Percentiles rank a stretch among this genome's conserved stretches.
Conservation (phyloP, 2,888 invertebrate species). For the Cataglyphis albicans region DNA sequence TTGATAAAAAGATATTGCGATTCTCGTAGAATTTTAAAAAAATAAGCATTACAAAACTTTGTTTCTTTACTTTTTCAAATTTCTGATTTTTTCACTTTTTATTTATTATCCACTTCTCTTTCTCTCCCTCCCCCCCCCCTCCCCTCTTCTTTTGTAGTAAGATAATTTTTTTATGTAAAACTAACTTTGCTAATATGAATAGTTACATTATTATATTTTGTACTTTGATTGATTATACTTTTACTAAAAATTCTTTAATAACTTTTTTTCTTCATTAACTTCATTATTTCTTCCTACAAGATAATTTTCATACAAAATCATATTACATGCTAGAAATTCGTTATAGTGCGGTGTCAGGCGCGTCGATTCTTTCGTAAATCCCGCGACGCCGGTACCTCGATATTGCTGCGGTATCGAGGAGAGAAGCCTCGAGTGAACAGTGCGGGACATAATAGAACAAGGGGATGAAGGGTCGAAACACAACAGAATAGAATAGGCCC, state of each 20-base stretch:
- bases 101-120: not conserved
- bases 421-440: slow-evolving; percentile 14
- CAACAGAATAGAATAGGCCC: slow-evolving; percentile 50
- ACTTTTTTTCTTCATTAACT: slow-evolving; percentile 5
- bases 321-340: slow-evolving; percentile 12
- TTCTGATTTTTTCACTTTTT: not conserved
- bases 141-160: not conserved
- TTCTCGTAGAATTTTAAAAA: not conserved
- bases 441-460: slow-evolving; percentile 42
- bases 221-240: not conserved
- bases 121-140: not conserved
- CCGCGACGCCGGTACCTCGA: slow-evolving; percentile 1
- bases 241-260: not conserved
- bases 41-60: not conserved
- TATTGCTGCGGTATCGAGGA: not conserved
- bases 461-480: slow-evolving; percentile 19
- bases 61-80: not conserved
- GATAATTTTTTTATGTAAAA: not conserved
- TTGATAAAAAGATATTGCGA: not conserved
- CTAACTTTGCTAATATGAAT: not conserved
- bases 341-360: not conserved
- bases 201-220: not conserved
- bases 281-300: not conserved
- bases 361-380: slow-evolving; percentile 34
- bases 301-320: slow-evolving; percentile 15